These are phyloP conservation scores for Poeciliopsis prolifica DNA, from an alignment of 2,113 vertebrate species.

Conservation along the genomic window DNA sequence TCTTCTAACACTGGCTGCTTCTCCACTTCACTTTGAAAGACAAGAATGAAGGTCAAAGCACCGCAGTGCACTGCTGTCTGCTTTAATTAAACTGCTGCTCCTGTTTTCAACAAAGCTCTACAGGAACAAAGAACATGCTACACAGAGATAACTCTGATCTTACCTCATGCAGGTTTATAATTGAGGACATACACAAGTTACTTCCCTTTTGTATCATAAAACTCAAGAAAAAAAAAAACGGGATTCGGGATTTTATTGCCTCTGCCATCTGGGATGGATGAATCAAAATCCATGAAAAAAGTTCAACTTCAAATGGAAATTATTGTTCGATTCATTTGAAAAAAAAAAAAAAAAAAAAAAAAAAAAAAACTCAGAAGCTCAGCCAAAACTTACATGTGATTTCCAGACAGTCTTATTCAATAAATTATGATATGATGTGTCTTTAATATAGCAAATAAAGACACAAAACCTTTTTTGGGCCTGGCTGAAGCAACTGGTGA, in stretches of 20 bases:
- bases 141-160: slow-evolving; percentile 34
- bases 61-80: slow-evolving; percentile 27
- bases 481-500: too few relatives aligned
- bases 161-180: not conserved
- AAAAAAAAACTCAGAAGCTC: too few relatives aligned
- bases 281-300: slow-evolving; percentile 2
- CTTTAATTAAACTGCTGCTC: slow-evolving; percentile 59
- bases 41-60: slow-evolving; percentile 50
- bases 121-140: slow-evolving; percentile 11
- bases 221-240: not conserved
- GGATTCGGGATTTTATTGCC: slow-evolving; percentile 31
- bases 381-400: too few relatives aligned
- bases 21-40: slow-evolving; percentile 51
- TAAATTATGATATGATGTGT: too few relatives aligned
- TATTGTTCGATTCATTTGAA: too few relatives aligned
- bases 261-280: slow-evolving; percentile 22
- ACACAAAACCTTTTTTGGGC: too few relatives aligned
- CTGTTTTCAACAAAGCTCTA: slow-evolving; percentile 14
- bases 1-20: slow-evolving; percentile 7
- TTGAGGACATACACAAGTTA: not conserved
- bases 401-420: too few relatives aligned
- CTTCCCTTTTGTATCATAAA: too few relatives aligned
- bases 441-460: too few relatives aligned
- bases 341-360: too few relatives aligned
- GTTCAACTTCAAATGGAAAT: too few relatives aligned